Conservation (phyloP, 2,888 invertebrate species). For the Dorcus parallelipipedus region DNA sequence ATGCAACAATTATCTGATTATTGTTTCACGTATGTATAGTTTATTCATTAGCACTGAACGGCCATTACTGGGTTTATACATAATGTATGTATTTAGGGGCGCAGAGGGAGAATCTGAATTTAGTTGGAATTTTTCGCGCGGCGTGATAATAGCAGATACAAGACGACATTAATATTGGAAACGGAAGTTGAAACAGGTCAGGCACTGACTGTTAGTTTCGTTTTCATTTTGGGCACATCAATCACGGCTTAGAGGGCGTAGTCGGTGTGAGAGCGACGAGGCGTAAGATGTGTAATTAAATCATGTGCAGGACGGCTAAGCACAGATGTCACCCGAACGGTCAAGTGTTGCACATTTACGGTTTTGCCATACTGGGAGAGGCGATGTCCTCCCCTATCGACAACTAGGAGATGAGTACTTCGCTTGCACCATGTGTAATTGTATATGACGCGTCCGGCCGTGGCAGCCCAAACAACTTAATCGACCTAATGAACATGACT, state of each 20-base stretch:
- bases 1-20: neutral
- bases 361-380: too few species aligned
- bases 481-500: neutral
- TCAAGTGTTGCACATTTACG: neutral
- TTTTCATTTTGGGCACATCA: too few species aligned
- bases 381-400: too few species aligned
- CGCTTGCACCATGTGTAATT: neutral
- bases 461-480: neutral
- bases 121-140: too few species aligned
- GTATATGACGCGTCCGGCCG: neutral
- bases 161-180: too few species aligned
- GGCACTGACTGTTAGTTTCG: too few species aligned
- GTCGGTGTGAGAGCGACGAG: neutral
- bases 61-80: constrained; percentile 1
- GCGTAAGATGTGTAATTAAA: constrained; percentile 2
- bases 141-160: too few species aligned
- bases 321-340: constrained; percentile 1
- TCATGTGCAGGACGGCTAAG: neutral
- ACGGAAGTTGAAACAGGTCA: too few species aligned
- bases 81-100: neutral
- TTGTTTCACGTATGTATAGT: neutral
- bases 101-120: neutral
- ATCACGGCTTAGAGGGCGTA: too few species aligned
- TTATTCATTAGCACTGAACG: neutral
- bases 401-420: too few species aligned